Percentiles rank a stretch among this genome's conserved stretches.
Evolutionary conservation across 2,888 invertebrate species (phyloP).

Genomic region (Plagodis pulveraria): DNA sequence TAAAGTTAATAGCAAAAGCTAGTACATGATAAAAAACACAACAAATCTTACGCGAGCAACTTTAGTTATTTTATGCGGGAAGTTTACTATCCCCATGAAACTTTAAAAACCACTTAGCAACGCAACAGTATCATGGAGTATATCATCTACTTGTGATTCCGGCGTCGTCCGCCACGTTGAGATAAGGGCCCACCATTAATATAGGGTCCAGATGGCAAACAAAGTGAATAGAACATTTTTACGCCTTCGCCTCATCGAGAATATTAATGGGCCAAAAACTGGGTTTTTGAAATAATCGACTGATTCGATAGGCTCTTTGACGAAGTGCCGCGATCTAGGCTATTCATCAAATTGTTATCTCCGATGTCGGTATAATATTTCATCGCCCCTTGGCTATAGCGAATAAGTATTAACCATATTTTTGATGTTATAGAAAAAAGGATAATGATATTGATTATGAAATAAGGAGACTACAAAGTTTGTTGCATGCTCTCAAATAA

Average conservation of each 20-base stretch:
- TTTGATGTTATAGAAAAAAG: too few species aligned
- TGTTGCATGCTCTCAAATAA: too few species aligned
- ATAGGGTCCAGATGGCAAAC: slow-evolving; percentile 36
- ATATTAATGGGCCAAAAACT: slow-evolving; percentile 17
- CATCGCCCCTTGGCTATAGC: background rate
- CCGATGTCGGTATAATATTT: slow-evolving; percentile 7
- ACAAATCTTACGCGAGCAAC: too few species aligned
- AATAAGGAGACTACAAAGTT: too few species aligned
- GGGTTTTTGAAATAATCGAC: slow-evolving; percentile 15
- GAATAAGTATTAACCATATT: too few species aligned
- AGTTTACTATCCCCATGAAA: background rate
- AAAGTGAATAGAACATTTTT: slow-evolving; percentile 39
- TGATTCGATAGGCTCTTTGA: slow-evolving; percentile 15
- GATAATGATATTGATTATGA: too few species aligned
- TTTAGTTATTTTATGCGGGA: too few species aligned
- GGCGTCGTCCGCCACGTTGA: slow-evolving; percentile 19
- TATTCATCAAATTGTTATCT: slow-evolving; percentile 22
- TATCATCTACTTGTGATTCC: slow-evolving; percentile 32
- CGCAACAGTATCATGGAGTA: background rate
- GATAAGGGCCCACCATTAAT: slow-evolving; percentile 36
- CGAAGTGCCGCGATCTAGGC: slow-evolving; percentile 11
- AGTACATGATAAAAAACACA: too few species aligned
- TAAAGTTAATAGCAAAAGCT: too few species aligned
- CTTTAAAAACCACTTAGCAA: background rate
- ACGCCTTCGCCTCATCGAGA: slow-evolving; percentile 24